phyloP scores from a whole-genome alignment of 2,888 invertebrate species.

The Acleris laterana region DNA sequence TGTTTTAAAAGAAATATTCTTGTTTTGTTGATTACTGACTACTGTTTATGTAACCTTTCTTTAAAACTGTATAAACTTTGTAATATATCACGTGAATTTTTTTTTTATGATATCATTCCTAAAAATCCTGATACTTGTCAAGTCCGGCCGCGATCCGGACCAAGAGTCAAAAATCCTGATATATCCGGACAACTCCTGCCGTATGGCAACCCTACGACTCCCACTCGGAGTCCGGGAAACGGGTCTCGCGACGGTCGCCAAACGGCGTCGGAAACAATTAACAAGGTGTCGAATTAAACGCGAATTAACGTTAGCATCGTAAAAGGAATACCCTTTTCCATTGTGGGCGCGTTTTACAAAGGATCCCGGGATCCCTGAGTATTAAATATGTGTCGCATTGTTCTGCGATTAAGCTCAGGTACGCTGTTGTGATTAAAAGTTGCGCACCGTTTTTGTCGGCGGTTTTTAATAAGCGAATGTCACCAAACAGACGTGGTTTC shows the following conservation, averaged over 20 bases:
- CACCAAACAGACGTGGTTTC: neutral
- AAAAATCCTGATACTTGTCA: no score
- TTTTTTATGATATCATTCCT: no score
- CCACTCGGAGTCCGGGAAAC: constrained; percentile 54
- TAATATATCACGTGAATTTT: no score
- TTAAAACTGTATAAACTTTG: no score
- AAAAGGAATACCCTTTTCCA: constrained; percentile 83
- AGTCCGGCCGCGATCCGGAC: no score
- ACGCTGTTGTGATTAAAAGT: constrained; percentile 57
- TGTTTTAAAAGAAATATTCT: no score
- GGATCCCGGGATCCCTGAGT: constrained; percentile 82
- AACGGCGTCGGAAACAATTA: constrained; percentile 82
- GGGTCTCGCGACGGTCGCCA: constrained; percentile 74
- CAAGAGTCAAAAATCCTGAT: no score
- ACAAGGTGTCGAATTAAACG: constrained; percentile 85
- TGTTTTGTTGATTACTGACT: no score
- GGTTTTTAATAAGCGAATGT: constrained; percentile 12
- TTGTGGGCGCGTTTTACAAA: constrained; percentile 77
- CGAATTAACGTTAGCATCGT: constrained; percentile 81
- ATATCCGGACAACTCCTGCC: no score
- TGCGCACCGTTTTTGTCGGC: constrained; percentile 35
- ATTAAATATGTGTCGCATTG: constrained; percentile 81
- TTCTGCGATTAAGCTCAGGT: constrained; percentile 69
- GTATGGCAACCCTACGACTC: no score
- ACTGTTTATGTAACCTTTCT: no score